Base-by-base conservation (phyloP, 2,888 invertebrate species). In the Tetropium fuscum region DNA sequence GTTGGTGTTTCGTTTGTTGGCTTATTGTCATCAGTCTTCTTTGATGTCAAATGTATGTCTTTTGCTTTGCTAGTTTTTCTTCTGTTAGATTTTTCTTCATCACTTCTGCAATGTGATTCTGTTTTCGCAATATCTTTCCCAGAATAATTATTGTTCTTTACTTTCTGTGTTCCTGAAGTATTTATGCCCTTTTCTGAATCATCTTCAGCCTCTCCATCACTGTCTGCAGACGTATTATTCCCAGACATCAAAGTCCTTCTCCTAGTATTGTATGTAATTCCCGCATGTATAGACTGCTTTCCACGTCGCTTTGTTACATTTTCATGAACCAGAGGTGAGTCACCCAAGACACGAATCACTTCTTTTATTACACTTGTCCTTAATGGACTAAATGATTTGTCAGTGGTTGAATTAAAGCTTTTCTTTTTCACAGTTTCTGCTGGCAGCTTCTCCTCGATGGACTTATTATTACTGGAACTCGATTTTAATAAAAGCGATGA, bases 361-460 rank as follows among this genome's bases (percentile, higher is more conserved):
- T 36, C 38, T 6, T 53, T 43, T 15, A 59, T 40, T 6, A 54
- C 15, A 56, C 41, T 51, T 10, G 54, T 10, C 13, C 45, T 34
- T 8, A 61, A 8, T 7, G 61, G 53, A 32, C 57, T 64, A 43
- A 56, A 59, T 6, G 57, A 61, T 1, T 25, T 48, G 22, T 53
- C 32, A 30, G 11, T 20, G 2, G 22, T 11, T n/a, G 45, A 49
- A 30, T 43, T 55, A 20, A 53, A 60, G 25, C 45, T 44, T 1
- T 16, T 22, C 7, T 44, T 44, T 30, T 13, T n/a, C n/a, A n/a
- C n/a, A n/a, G n/a, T n/a, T n/a, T 53, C 41, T 3, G 34, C 11
- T 30, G 10, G 7, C 6, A 11, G 3, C 15, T n/a, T 44, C 20
- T 7, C 7, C 2, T 22, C 6, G 7, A 13, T 11, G 3, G 7